Percentiles rank a stretch among this genome's conserved stretches.
These are phyloP conservation scores for Anhinga rufa DNA, from an alignment of 2,113 vertebrate species.

Conservation along the genomic window DNA sequence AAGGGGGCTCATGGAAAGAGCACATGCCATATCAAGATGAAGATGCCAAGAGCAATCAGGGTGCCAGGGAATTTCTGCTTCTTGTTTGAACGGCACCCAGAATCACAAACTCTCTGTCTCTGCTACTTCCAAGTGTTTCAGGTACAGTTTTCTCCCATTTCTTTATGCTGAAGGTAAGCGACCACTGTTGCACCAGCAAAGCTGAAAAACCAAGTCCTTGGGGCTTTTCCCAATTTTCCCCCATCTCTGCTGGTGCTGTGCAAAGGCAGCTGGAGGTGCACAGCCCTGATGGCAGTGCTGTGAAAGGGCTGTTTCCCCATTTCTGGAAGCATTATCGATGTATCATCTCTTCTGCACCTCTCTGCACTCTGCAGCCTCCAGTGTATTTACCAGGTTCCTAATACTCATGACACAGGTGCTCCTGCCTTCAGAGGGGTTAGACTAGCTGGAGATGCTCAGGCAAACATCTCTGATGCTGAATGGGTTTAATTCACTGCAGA, in stretches of 20 bases:
- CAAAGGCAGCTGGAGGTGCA: background rate
- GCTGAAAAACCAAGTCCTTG: background rate
- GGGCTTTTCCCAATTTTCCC: background rate
- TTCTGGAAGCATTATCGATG: too few relatives aligned
- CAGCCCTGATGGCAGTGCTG: rapidly evolving
- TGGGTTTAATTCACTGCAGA: background rate
- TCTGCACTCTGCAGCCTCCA: background rate
- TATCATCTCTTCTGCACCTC: background rate
- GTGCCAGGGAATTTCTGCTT: background rate
- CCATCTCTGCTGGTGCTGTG: background rate
- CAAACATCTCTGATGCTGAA: background rate
- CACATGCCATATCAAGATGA: background rate
- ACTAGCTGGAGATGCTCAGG: background rate
- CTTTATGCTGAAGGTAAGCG: rapidly evolving
- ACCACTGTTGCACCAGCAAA: background rate
- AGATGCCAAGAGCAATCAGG: background rate
- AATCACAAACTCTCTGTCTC: background rate
- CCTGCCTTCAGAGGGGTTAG: background rate
- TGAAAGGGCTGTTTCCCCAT: background rate
- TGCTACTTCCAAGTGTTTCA: background rate
- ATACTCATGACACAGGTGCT: rapidly evolving
- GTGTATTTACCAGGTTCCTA: background rate
- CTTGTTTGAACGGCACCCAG: background rate
- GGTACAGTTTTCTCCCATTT: background rate
- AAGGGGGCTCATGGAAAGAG: background rate